Evolutionary conservation across 2,797 vertebrate species (phyloP).

Genomic region (Thalassophryne amazonica): DNA sequence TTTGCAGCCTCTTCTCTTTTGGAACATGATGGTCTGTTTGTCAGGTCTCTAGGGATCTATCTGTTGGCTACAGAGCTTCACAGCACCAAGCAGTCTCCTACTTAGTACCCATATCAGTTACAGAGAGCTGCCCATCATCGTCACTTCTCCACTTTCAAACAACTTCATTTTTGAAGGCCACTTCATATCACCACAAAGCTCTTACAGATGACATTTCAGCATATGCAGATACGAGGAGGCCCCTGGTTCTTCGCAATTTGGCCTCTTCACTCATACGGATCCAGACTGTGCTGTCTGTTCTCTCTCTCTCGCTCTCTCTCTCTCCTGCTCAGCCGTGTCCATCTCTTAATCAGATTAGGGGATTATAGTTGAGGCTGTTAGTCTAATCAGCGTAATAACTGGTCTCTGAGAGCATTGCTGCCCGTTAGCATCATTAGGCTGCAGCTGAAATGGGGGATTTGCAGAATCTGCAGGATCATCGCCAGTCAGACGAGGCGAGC

Average conservation of each 20-base stretch:
- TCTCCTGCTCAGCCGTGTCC: constrained; percentile 46
- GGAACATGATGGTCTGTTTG: too few relatives aligned
- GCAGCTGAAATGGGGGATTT: constrained; percentile 58
- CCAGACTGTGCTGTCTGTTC: constrained; percentile 20
- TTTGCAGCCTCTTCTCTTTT: too few relatives aligned
- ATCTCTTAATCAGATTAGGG: constrained; percentile 71
- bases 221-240: not conserved
- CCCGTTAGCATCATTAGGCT: constrained; percentile 69
- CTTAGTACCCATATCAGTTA: not conserved
- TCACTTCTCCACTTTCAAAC: not conserved
- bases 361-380: constrained; percentile 66
- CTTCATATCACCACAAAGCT: constrained; percentile 19
- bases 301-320: constrained; percentile 10
- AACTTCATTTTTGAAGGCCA: constrained; percentile 14
- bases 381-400: constrained; percentile 71
- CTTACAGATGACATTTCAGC: constrained; percentile 29
- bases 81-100: not conserved
- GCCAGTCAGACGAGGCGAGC: constrained; percentile 50
- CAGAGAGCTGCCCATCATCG: constrained; percentile 4
- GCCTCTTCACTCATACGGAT: constrained; percentile 12
- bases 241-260: constrained; percentile 6
- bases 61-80: not conserved
- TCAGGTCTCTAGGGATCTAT: not conserved
- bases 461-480: constrained; percentile 51
- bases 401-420: constrained; percentile 63